Percentiles rank a stretch among this genome's conserved stretches.
Evolutionary conservation across 2,888 invertebrate genomes (phyloP).

Genomic region (Agrotis segetum): DNA sequence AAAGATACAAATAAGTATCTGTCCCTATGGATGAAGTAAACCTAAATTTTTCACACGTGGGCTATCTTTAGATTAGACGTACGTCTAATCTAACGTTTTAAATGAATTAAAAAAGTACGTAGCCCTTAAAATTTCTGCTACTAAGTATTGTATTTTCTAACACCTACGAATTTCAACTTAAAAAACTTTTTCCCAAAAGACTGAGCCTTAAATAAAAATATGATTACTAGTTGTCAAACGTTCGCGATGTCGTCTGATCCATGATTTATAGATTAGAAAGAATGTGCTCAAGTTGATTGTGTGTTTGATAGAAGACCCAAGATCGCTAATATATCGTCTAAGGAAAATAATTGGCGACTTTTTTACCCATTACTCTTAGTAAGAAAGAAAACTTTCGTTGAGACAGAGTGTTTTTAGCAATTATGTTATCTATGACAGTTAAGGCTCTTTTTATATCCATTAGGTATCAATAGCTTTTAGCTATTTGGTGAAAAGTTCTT

Average conservation of each 20-base stretch:
- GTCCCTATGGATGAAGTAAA: no score
- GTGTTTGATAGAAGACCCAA: constrained; percentile 77
- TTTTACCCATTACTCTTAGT: constrained; percentile 58
- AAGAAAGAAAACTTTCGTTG: constrained; percentile 18
- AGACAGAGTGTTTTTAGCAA: constrained; percentile 49
- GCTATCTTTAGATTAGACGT: no score
- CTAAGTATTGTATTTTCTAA: no score
- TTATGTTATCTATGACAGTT: constrained; percentile 25
- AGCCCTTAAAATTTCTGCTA: no score
- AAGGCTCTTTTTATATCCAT: background rate
- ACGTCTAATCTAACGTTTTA: no score
- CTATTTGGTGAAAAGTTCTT: background rate
- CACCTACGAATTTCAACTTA: no score
- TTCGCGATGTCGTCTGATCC: constrained; percentile 75
- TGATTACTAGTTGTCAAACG: constrained; percentile 80
- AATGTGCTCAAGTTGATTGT: constrained; percentile 86
- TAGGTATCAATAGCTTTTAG: background rate
- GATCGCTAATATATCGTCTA: constrained; percentile 54
- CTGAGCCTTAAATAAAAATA: constrained; percentile 82
- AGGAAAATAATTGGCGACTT: constrained; percentile 53
- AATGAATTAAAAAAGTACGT: no score
- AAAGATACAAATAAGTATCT: no score
- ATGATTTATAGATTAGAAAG: constrained; percentile 83
- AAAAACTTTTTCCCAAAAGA: no score
- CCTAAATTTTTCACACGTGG: no score